Base-by-base conservation (phyloP, 2,113 vertebrate genomes). In the Trematomus loennbergii region DNA sequence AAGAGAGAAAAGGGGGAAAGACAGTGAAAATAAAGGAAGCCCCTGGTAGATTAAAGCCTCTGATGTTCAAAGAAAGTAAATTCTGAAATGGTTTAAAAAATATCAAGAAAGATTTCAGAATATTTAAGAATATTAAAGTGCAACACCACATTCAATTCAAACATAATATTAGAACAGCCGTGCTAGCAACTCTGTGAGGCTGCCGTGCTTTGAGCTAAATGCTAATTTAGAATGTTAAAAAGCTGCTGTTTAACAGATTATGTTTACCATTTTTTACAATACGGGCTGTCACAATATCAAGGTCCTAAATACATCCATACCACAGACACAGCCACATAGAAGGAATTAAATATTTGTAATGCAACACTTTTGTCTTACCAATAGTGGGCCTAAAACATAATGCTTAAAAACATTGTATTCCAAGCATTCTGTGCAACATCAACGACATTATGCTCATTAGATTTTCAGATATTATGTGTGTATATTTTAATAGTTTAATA, bases 1-100 rank as follows among this genome's bases (percentile, higher is more conserved):
- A 78, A 58, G 13, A 65, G 63, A 81, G 70, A 52, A 75, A 72
- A 73, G 15, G 70, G 58, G 71, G 60, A 71, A 63, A 73, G 66
- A 75, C 63, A 55, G 33, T 54, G 69, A 15, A 25, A 62, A 85
- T 66, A 76, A 80, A 48, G 65, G 45, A 50, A 72, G 71, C 29
- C 40, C 29, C 18, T 25, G 59, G 9, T 59, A 60, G 53, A 59
- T 46, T 9, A 53, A 54, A 17, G 25, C 18, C 20, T 57, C 5
- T 66, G 58, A 73, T 77, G 20, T 70, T 68, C 74, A 66, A 62
- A 43, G 45, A 63, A 58, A 63, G 53, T 11, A 29, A 55, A 84
- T 13, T 10, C 29, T 58, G 25, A 64, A 81, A 84, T 53, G 43
- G 12, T 68, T 10, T 33, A 48, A 46, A 29, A 18, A 52, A 59